Evolutionary conservation across 2,797 vertebrate genomes (phyloP), one percentile per base, ranked within the genome.

Genomic region (Hephaestus fuliginosus): DNA sequence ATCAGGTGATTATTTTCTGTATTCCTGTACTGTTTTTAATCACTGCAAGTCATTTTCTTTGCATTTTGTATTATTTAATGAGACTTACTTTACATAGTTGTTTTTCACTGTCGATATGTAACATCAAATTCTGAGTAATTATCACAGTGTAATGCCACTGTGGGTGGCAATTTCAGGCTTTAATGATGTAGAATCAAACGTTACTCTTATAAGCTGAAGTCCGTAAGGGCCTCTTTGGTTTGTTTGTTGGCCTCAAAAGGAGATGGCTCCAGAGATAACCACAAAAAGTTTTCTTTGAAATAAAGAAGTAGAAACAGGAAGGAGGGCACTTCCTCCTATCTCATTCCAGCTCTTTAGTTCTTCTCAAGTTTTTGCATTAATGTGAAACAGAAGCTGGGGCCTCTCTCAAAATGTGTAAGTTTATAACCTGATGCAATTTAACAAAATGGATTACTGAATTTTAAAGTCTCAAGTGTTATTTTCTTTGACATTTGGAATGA

Each of bases 381-480:
- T 30, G 18, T 68, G 28, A 70, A 55, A 58, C 58, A 5, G 36
- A 74, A 52, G 14, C 62, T 13, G 13, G 10, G 46, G 62, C 12
- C 36, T 25, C 2, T 62, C 10, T 76, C 13, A 44, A 58, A 53
- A 61, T 67, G 1, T 43, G 36, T 10, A 44, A 43, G 6, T 62
- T 78, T 68, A 55, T 25, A 49, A 55, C 20, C 52, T 81, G 62
- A 74, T 76, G 51, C 60, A 60, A n/a, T 73, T 80, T 64, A 41
- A 43, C 55, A 14, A 43, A 81, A 62, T 43, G 11, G 30, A 64
- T 76, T 41, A n/a, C 12, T 53, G 12, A 39, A 62, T 49, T 60
- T 44, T 28, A 53, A 71, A 65, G 20, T 74, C 33, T 55, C n/a
- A 1, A 17, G 39, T 39, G 49, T 48, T 43, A 7, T 69, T 72